Evolutionary conservation across 2,797 vertebrate species (phyloP), one percentile per base, ranked within the genome.

Genomic region (Falco peregrinus): DNA sequence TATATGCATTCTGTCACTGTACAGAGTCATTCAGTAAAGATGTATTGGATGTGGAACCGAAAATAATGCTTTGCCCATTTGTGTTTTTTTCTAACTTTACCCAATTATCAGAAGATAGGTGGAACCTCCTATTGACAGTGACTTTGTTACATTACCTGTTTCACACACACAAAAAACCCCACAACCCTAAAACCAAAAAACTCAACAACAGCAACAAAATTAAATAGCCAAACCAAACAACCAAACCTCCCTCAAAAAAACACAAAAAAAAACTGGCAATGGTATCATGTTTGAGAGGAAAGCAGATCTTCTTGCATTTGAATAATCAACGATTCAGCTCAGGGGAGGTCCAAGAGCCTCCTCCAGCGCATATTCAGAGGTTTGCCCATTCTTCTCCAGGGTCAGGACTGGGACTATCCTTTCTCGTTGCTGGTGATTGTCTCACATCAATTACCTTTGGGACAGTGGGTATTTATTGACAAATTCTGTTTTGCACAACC

Each of bases 401-500:
- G 15, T 57, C 54, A 41, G 43, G 37, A 41, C 15, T 61, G 20
- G 35, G 24, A 85, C 31, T 50, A 16, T 17, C 17, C 6, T 76
- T 87, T 59, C 54, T 63, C 67, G 9, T 8, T n/a, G 13, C 22
- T 47, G 4, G 0, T 37, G 19, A 39, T 71, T 83, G 6, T 70
- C 28, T 63, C 24, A 47, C 14, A 50, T 13, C 11, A 35, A 21
- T 48, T 74, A 63, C 51, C 14, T 69, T 84, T 91, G 69, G 78
- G 48, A 64, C 39, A 60, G 39, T 26, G 13, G 0, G 12, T 47
- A 68, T 76, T 93, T 31, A 54, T 71, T 86, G 33, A 79, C 31
- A 81, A 67, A 84, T 71, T 97, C 94, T 94, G 76, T 97, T 97
- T 97, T 98, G 96, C 98, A 98, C 97, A 98, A 71, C 98, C 98